Evolutionary conservation across 2,113 vertebrate genomes (phyloP).

Genomic region (Tachycineta bicolor): DNA sequence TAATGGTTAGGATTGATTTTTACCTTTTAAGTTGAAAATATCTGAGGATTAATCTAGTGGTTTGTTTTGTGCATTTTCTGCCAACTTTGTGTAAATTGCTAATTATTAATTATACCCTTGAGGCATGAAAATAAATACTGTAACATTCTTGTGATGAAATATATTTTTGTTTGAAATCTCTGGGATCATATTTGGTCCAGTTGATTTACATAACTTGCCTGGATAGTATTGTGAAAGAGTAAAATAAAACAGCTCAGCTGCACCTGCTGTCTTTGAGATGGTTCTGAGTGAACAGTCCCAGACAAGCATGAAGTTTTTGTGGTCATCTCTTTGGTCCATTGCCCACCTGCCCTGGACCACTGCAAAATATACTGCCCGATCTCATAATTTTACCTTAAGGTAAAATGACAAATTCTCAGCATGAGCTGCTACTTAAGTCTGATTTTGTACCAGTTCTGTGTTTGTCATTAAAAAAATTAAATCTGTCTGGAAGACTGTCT

Average conservation of each 20-base stretch:
- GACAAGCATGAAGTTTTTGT: neutral
- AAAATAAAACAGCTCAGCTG: neutral
- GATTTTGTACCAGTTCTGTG: neutral
- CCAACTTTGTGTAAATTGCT: neutral
- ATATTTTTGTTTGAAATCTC: neutral
- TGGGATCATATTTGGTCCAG: neutral
- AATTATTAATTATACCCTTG: neutral
- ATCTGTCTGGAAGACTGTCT: neutral
- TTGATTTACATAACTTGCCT: neutral
- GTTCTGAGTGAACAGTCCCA: neutral
- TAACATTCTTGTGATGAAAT: neutral
- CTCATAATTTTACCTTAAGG: neutral
- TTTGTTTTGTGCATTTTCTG: neutral
- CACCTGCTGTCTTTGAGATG: neutral
- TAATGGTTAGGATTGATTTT: neutral
- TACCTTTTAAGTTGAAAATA: neutral
- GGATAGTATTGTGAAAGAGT: neutral
- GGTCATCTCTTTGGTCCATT: neutral
- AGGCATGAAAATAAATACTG: neutral
- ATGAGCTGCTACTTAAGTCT: neutral
- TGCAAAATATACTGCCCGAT: neutral
- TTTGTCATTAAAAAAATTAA: neutral
- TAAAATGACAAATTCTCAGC: neutral
- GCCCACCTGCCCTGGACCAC: neutral
- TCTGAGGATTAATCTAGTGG: neutral